A percentile compares a stretch with the other conserved stretches of the same genome.
These are phyloP conservation scores for Apantesis nais DNA, from an alignment of 2,888 invertebrate species.

Conservation along the genomic window DNA sequence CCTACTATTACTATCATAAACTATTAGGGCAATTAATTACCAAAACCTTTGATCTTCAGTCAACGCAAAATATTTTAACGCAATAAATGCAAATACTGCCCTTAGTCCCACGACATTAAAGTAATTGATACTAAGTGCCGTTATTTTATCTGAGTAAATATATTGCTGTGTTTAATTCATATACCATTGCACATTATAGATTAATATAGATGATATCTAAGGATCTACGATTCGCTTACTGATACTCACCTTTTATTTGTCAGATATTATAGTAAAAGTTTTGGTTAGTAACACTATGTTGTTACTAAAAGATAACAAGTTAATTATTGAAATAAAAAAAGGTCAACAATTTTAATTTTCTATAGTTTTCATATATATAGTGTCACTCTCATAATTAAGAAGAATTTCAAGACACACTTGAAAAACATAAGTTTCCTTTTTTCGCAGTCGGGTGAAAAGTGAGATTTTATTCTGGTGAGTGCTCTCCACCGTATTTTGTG, in stretches of 20 bases:
- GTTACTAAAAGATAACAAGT: too few relatives aligned
- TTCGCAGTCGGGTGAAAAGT: too few relatives aligned
- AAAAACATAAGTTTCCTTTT: too few relatives aligned
- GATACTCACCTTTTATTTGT: background rate
- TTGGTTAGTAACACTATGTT: too few relatives aligned
- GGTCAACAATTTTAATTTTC: background rate
- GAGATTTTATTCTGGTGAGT: too few relatives aligned
- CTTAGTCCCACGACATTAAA: constrained; percentile 32
- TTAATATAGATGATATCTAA: constrained; percentile 9
- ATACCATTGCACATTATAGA: constrained; percentile 11
- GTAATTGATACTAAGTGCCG: constrained; percentile 41
- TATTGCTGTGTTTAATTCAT: constrained; percentile 27
- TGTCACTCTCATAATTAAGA: background rate
- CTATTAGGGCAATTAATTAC: constrained; percentile 11
- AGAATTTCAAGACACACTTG: background rate
- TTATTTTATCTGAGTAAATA: constrained; percentile 34
- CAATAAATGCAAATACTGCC: constrained; percentile 14
- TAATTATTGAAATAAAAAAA: too few relatives aligned
- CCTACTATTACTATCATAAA: background rate
- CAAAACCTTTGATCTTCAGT: constrained; percentile 9
- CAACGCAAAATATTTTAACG: background rate
- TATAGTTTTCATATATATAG: background rate
- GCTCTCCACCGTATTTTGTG: too few relatives aligned
- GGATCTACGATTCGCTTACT: background rate
- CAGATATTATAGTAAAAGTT: background rate